These are phyloP conservation scores for Holotrichia oblita DNA, from an alignment of 1,140 invertebrate genomes.

Conservation along the genomic window DNA sequence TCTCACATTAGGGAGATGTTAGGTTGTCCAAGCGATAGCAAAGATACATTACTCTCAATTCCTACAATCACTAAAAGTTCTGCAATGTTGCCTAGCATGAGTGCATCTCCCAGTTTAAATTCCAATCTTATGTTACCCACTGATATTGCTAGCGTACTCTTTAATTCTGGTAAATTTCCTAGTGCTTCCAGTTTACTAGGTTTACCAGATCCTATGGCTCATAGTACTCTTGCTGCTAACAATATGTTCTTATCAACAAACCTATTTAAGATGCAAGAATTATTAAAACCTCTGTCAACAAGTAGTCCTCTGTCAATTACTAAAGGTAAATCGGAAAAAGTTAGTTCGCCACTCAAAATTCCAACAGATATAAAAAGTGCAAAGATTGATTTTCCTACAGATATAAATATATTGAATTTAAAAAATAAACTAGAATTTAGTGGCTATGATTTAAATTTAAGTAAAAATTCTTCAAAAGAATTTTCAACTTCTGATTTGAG, in stretches of 20 bases:
- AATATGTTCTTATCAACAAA: constrained; percentile 72
- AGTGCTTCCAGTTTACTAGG: constrained; percentile 66
- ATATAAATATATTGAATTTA: constrained; percentile 54
- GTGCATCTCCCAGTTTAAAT: constrained; percentile 63
- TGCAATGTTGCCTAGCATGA: constrained; percentile 55
- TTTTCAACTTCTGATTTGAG: constrained; percentile 58
- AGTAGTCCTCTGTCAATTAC: constrained; percentile 58
- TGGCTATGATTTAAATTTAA: constrained; percentile 62
- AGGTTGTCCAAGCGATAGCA: constrained; percentile 65
- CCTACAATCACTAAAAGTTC: constrained; percentile 64
- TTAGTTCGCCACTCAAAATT: constrained; percentile 59
- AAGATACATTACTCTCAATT: constrained; percentile 66
- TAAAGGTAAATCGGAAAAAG: constrained; percentile 56
- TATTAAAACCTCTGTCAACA: constrained; percentile 64
- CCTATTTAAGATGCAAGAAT: constrained; percentile 65
- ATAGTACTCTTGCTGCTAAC: constrained; percentile 73
- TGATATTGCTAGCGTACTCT: constrained; percentile 70
- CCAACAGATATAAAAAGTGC: constrained; percentile 53
- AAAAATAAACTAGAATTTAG: constrained; percentile 60
- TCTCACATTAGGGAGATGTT: constrained; percentile 68
- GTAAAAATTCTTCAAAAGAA: constrained; percentile 59
- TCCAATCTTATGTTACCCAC: constrained; percentile 69
- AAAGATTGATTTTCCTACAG: constrained; percentile 57
- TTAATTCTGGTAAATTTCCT: constrained; percentile 69
- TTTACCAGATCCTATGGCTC: constrained; percentile 73